These are phyloP conservation scores for Lochmaea crataegi DNA, from an alignment of 2,888 invertebrate genomes.

Conservation along the genomic window DNA sequence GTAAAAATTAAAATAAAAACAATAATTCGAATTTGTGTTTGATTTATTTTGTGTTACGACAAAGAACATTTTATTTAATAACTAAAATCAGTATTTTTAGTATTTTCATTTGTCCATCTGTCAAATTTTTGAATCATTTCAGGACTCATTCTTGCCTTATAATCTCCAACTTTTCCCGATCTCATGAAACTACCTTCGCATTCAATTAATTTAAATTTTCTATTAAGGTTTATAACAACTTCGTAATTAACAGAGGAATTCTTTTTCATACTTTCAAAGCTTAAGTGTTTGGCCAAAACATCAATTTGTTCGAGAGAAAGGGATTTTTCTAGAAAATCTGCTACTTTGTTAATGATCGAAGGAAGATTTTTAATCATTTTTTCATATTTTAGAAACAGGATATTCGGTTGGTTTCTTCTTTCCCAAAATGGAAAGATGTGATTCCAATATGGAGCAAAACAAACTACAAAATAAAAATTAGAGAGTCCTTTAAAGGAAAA, in stretches of 20 bases:
- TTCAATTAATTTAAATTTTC: conserved; percentile 59
- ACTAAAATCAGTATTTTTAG: conserved; percentile 66
- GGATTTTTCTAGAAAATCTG: conserved; percentile 53
- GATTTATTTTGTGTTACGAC: neutral
- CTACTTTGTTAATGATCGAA: conserved; percentile 50
- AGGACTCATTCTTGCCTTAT: conserved; percentile 72
- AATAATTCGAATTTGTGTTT: neutral
- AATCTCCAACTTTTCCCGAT: conserved; percentile 64
- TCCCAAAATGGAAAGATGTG: conserved; percentile 58
- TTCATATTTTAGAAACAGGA: conserved; percentile 59
- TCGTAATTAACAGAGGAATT: conserved; percentile 71
- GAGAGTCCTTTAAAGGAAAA: too few species aligned
- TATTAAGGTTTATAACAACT: conserved; percentile 58
- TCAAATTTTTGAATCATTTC: conserved; percentile 80
- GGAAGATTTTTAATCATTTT: conserved; percentile 55
- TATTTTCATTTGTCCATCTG: conserved; percentile 74
- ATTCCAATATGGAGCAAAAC: conserved; percentile 58
- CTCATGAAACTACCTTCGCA: conserved; percentile 65
- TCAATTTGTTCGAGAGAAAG: conserved; percentile 50
- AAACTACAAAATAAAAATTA: conserved; percentile 51
- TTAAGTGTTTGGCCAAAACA: conserved; percentile 53
- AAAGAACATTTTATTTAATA: neutral
- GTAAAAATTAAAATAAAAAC: conserved; percentile 3
- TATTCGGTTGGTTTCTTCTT: conserved; percentile 52
- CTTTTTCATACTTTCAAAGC: conserved; percentile 67